These are phyloP conservation scores for Hippasteria phrygiana DNA, from an alignment of 53 echinoderm and acorn worm genomes.

Conservation along the genomic window DNA sequence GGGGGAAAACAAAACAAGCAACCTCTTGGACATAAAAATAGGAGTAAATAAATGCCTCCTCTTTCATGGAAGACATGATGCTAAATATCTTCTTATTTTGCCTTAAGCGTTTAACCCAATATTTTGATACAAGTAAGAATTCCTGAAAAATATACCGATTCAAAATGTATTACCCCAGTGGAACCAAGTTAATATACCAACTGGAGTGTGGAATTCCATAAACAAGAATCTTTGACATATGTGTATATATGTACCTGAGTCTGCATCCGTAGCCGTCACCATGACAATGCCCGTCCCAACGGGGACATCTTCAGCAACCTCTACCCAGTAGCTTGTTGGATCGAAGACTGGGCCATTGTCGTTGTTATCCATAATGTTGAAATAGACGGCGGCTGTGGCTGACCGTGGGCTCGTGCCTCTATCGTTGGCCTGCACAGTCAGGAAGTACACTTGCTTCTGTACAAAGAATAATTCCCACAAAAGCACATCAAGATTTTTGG, in stretches of 20 bases:
- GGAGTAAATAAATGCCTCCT: too few species aligned
- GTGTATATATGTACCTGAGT: slow-evolving; percentile 74
- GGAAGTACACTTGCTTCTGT: slow-evolving; percentile 87
- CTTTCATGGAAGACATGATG: too few species aligned
- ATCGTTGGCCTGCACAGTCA: slow-evolving; percentile 83
- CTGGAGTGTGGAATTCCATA: too few species aligned
- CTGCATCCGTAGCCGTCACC: slow-evolving; percentile 79
- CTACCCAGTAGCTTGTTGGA: slow-evolving; percentile 76
- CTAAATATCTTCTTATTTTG: too few species aligned
- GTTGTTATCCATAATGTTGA: slow-evolving; percentile 89
- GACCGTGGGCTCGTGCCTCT: slow-evolving; percentile 70
- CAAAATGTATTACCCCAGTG: too few species aligned
- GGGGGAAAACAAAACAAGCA: too few species aligned
- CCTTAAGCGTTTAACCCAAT: too few species aligned
- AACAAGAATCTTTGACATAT: background rate
- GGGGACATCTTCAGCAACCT: slow-evolving; percentile 80
- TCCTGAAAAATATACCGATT: too few species aligned
- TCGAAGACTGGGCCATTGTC: slow-evolving; percentile 83
- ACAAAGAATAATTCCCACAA: slow-evolving; percentile 1
- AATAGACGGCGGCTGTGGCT: slow-evolving; percentile 76
- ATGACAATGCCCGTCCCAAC: slow-evolving; percentile 74
- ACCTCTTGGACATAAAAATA: too few species aligned
- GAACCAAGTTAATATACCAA: too few species aligned
- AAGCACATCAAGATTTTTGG: too few species aligned
- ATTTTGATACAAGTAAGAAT: too few species aligned